phyloP scores from a whole-genome alignment of 2,888 invertebrate genomes.

The Cheilosia variabilis region DNA sequence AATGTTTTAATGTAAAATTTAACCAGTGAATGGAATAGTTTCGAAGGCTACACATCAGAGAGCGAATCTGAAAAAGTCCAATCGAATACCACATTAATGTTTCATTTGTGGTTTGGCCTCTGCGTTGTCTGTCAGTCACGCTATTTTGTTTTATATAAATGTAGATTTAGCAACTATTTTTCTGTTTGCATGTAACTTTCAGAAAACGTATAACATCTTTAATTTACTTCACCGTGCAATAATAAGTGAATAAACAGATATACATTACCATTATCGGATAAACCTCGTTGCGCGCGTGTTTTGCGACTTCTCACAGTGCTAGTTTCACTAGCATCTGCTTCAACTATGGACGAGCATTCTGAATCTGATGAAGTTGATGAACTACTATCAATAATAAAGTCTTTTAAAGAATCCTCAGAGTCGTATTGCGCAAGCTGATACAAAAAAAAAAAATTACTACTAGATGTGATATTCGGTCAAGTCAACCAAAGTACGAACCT shows the following conservation, averaged over 20 bases:
- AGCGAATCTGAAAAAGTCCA: too few species aligned
- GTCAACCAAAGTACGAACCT: slow-evolving; percentile 80
- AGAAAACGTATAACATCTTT: neutral
- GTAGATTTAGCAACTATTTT: too few species aligned
- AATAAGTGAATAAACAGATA: neutral
- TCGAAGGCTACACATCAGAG: too few species aligned
- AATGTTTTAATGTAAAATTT: too few species aligned
- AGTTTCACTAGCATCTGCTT: slow-evolving; percentile 53
- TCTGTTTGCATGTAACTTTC: too few species aligned
- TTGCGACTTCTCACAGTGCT: slow-evolving; percentile 22
- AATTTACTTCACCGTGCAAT: neutral
- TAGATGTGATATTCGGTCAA: neutral
- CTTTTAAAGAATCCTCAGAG: slow-evolving; percentile 87
- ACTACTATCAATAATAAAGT: slow-evolving; percentile 87
- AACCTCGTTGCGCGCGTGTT: slow-evolving; percentile 33
- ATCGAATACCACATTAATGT: too few species aligned
- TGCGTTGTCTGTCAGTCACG: too few species aligned
- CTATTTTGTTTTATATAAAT: too few species aligned
- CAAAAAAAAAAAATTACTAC: slow-evolving; percentile 5
- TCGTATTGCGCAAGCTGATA: slow-evolving; percentile 84
- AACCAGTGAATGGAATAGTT: too few species aligned
- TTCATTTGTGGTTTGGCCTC: too few species aligned
- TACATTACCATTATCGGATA: slow-evolving; percentile 43
- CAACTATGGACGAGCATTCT: slow-evolving; percentile 73
- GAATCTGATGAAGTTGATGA: slow-evolving; percentile 83